Percentiles rank a stretch among this genome's conserved stretches.
Conservation (phyloP, 1,140 invertebrate genomes). For the Apis laboriosa region DNA sequence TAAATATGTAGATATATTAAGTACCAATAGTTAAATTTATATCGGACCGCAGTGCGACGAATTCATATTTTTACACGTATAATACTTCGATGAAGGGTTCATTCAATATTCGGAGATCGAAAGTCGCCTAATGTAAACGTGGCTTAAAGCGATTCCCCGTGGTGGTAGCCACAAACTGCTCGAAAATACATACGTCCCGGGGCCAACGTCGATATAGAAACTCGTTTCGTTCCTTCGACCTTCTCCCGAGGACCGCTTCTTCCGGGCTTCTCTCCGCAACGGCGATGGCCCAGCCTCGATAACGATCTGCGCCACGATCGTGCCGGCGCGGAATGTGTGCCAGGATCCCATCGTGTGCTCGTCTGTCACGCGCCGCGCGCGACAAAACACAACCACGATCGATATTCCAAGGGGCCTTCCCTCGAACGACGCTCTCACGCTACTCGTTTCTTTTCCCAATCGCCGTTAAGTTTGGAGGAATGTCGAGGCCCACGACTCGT, state of each 20-base stretch:
- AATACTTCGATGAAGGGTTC: too few relatives aligned
- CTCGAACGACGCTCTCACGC: constrained; percentile 6
- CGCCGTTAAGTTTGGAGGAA: background rate
- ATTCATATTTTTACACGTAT: too few relatives aligned
- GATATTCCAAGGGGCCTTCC: constrained; percentile 37
- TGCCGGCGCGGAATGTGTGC: constrained; percentile 58
- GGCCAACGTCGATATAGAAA: constrained; percentile 54
- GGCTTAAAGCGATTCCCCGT: background rate
- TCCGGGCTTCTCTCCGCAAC: constrained; percentile 58
- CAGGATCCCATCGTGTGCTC: constrained; percentile 22
- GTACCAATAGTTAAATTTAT: too few relatives aligned
- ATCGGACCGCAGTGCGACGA: too few relatives aligned
- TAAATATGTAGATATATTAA: too few relatives aligned
- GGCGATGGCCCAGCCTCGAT: constrained; percentile 47
- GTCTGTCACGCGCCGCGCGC: constrained; percentile 48
- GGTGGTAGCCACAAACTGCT: background rate
- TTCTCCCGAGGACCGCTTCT: constrained; percentile 47
- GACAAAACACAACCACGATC: constrained; percentile 56
- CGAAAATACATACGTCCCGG: constrained; percentile 42
- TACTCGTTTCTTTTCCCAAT: background rate
- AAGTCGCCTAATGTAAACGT: too few relatives aligned
- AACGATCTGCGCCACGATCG: constrained; percentile 51
- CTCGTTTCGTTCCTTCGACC: constrained; percentile 61
- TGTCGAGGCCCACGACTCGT: too few relatives aligned
- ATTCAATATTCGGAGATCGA: too few relatives aligned